Evolutionary conservation across 2,888 invertebrate genomes (phyloP).

Genomic region (Anodontia alba): DNA sequence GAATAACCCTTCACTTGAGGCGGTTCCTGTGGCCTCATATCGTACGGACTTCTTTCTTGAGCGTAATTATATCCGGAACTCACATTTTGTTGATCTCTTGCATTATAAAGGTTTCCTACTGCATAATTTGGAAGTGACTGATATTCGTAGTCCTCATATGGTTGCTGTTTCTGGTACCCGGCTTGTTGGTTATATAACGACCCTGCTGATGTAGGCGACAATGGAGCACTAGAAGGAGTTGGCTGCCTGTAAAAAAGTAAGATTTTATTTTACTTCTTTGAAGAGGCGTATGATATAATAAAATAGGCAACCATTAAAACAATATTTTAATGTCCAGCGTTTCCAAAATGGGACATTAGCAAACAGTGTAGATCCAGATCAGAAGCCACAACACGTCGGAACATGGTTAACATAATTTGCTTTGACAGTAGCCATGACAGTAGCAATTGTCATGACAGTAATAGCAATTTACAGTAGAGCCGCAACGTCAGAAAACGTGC

Average conservation of each 20-base stretch:
- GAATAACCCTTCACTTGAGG: constrained; percentile 53
- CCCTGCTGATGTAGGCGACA: constrained; percentile 65
- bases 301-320: too few species aligned
- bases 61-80: constrained; percentile 44
- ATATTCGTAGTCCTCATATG: constrained; percentile 46
- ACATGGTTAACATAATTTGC: too few species aligned
- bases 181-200: constrained; percentile 32
- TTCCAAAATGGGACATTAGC: too few species aligned
- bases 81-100: constrained; percentile 25
- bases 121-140: constrained; percentile 52
- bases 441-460: too few species aligned
- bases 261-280: too few species aligned
- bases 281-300: too few species aligned
- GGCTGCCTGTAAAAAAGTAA: constrained; percentile 7
- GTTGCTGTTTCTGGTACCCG: constrained; percentile 38
- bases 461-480: too few species aligned
- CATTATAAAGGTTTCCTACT: constrained; percentile 51
- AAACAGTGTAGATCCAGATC: too few species aligned
- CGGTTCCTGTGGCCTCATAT: constrained; percentile 53
- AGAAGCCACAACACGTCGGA: too few species aligned
- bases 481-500: too few species aligned
- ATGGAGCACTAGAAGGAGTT: constrained; percentile 42
- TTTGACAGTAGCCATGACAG: too few species aligned
- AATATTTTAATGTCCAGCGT: too few species aligned
- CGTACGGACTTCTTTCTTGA: constrained; percentile 52